Evolutionary conservation across 2,113 vertebrate genomes (phyloP).

Genomic region (Silurus meridionalis): DNA sequence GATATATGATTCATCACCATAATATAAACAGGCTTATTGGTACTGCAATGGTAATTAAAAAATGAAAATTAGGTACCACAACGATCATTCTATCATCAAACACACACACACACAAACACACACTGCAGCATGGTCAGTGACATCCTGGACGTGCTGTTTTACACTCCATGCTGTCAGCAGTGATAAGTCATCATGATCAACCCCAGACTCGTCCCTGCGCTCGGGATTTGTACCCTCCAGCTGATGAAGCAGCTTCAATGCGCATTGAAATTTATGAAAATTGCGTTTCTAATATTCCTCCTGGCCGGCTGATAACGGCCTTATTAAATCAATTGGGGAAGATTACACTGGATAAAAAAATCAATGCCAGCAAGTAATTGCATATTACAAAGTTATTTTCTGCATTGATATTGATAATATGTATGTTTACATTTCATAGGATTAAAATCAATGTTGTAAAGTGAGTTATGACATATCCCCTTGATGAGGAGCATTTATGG

Average conservation of each 20-base stretch:
- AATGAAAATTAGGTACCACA: not conserved
- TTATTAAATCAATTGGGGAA: conserved; percentile 90
- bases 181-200: conserved; percentile 67
- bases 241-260: conserved; percentile 62
- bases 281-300: conserved; percentile 83
- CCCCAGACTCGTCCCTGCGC: conserved; percentile 54
- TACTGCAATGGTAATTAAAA: not conserved
- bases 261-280: conserved; percentile 90
- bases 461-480: conserved; percentile 76
- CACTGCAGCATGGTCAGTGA: conserved; percentile 50
- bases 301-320: conserved; percentile 80
- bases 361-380: conserved; percentile 91
- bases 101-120: conserved; percentile 41
- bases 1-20: not conserved
- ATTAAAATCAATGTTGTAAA: conserved; percentile 85
- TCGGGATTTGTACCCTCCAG: conserved; percentile 62
- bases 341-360: conserved; percentile 84
- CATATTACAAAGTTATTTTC: conserved; percentile 92
- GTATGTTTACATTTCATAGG: conserved; percentile 86
- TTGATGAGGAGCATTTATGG: conserved; percentile 77
- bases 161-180: conserved; percentile 66
- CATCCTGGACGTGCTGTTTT: conserved; percentile 75
- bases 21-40: not conserved
- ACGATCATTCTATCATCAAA: not conserved
- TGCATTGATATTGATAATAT: conserved; percentile 91